Evolutionary conservation across 2,888 invertebrate species (phyloP), one percentile per base, ranked within the genome.

Genomic region (Watsonalla cultraria): DNA sequence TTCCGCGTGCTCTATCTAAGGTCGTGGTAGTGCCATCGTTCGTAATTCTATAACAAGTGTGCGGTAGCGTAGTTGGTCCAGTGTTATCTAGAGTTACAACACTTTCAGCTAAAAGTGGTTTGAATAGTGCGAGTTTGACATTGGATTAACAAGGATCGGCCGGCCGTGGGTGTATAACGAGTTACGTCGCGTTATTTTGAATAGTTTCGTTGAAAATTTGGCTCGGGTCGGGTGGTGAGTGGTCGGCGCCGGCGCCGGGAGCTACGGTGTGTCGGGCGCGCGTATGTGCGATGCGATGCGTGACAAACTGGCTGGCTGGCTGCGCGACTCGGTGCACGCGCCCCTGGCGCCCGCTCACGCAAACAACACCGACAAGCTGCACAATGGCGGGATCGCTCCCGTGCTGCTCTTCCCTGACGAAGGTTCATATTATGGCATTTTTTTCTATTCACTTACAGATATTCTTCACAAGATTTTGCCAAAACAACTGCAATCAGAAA

Each of bases 271-370:
- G 60, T 61, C 56, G 74, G 59, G 64, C 76, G 81, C 37, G 8
- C 49, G 49, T 77, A 82, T 82, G 82, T 81, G 85, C 84, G 84
- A 87, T 88, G 90, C 80, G 82, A 90, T 90, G 90, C 90, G 86
- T 61, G 89, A 88, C 62, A 87, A 85, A 81, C 79, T 89, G 62
- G 73, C 86, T 66, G 78, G 82, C 62, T 74, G 88, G 64, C 71
- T 90, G 69, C 85, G 84, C 54, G 80, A 75, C 74, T 73, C 86
- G 24, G 82, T 80, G 73, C 77, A 77, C 64, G 76, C 84, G 61
- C 37, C 37, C 37, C 8, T 8, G 2, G 37, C 37, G 4, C 74
- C 80, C 50, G 70, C 78, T 68, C 78, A 75, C 59, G 59, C 65
- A 54, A 74, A 73, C 58, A 76, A 69, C 65, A 70, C 78, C 54